A percentile compares a stretch with the other conserved stretches of the same genome.
Evolutionary conservation across 2,113 vertebrate genomes (phyloP).

Genomic region (human (Homo sapiens)): DNA sequence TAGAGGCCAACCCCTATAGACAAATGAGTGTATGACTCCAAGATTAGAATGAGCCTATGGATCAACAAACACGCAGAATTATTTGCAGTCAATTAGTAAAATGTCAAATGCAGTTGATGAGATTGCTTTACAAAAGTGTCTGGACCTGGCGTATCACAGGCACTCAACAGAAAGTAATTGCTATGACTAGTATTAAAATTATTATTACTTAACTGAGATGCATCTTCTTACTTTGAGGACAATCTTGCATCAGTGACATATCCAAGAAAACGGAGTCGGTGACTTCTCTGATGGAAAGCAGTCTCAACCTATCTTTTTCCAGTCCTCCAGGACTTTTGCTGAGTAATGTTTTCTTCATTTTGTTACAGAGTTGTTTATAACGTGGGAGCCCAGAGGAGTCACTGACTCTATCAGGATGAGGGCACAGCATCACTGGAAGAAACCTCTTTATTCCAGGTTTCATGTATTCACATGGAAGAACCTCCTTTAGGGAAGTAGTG

Average conservation of each 20-base stretch:
- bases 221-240: background rate
- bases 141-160: background rate
- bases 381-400: background rate
- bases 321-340: background rate
- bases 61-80: background rate
- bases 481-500: background rate
- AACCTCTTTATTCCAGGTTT: background rate
- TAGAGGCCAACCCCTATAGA: background rate
- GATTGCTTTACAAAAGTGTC: background rate
- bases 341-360: background rate
- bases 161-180: background rate
- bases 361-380: background rate
- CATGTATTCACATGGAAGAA: background rate
- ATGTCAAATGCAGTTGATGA: background rate
- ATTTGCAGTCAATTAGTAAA: background rate
- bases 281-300: background rate
- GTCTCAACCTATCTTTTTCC: background rate
- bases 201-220: conserved; percentile 3
- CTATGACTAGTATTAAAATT: background rate
- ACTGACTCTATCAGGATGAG: background rate
- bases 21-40: background rate
- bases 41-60: background rate
- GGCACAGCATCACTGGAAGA: background rate
- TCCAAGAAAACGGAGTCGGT: background rate
- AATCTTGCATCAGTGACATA: background rate